Percentiles rank a stretch among this genome's conserved stretches.
phyloP scores from a whole-genome alignment of 2,888 invertebrate genomes.

The Ischnura elegans region DNA sequence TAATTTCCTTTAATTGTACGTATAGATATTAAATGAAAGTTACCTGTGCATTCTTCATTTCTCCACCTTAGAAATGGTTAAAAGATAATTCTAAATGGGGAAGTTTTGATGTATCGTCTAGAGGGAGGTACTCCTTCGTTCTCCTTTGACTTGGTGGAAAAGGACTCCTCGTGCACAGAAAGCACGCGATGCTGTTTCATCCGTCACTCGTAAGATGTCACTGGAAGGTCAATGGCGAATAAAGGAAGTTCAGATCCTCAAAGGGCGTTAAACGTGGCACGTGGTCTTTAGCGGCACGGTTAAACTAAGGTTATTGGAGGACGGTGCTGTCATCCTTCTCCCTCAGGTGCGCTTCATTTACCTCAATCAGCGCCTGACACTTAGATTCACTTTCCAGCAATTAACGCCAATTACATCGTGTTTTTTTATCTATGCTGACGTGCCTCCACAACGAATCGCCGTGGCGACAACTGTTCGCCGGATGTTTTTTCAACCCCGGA shows the following conservation, averaged over 20 bases:
- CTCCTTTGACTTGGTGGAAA: no score
- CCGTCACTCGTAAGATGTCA: background rate
- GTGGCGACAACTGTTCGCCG: background rate
- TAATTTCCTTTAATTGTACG: no score
- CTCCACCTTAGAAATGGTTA: no score
- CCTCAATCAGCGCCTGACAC: slow-evolving; percentile 21
- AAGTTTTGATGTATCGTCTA: no score
- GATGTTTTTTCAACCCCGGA: background rate
- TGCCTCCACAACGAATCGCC: no score
- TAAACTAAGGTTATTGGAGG: background rate
- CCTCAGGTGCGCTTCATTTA: background rate
- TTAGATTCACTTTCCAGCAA: slow-evolving; percentile 12
- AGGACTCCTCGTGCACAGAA: no score
- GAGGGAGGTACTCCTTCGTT: no score
- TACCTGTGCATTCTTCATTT: no score
- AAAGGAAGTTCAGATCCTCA: background rate
- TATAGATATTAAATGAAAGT: no score
- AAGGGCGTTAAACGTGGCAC: background rate
- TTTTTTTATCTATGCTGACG: no score
- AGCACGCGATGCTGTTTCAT: background rate
- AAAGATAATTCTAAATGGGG: no score
- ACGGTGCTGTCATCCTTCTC: background rate
- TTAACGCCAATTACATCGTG: background rate
- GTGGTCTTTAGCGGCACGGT: background rate
- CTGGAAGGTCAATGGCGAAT: background rate